Evolutionary conservation across 2,113 vertebrate genomes (phyloP).

Genomic region (Percopsis transmontana): DNA sequence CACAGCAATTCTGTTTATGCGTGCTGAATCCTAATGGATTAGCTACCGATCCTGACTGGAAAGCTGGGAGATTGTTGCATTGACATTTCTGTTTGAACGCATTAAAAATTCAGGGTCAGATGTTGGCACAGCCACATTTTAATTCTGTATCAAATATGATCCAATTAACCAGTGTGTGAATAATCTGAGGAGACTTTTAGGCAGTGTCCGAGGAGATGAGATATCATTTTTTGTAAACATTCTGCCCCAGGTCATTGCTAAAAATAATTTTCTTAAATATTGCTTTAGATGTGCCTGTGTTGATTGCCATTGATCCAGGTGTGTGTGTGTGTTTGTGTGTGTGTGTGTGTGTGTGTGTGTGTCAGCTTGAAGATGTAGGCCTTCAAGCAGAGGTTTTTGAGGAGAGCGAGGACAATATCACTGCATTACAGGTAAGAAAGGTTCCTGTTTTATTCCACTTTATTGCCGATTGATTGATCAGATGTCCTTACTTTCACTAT

Average conservation of each 20-base stretch:
- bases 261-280: conserved; percentile 45
- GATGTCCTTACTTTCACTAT: not conserved
- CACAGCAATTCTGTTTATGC: conserved; percentile 6
- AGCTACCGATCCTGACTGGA: conserved; percentile 15
- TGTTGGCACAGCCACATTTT: not conserved
- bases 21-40: not conserved
- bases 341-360: conserved; percentile 20
- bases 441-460: not conserved
- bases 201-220: not conserved
- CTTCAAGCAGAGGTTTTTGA: conserved; percentile 57
- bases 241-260: conserved; percentile 33
- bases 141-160: not conserved
- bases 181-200: no score
- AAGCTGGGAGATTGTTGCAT: not conserved
- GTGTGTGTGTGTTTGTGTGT: conserved; percentile 13
- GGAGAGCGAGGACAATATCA: conserved; percentile 54
- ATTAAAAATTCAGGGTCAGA: not conserved
- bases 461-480: not conserved
- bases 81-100: not conserved
- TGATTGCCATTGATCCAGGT: conserved; percentile 49
- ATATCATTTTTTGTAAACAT: conserved; percentile 11
- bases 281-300: conserved; percentile 49
- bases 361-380: conserved; percentile 68
- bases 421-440: conserved; percentile 58
- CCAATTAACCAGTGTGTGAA: not conserved